Evolutionary conservation across 2,888 invertebrate species (phyloP).

Genomic region (Amblyjoppa proteus): DNA sequence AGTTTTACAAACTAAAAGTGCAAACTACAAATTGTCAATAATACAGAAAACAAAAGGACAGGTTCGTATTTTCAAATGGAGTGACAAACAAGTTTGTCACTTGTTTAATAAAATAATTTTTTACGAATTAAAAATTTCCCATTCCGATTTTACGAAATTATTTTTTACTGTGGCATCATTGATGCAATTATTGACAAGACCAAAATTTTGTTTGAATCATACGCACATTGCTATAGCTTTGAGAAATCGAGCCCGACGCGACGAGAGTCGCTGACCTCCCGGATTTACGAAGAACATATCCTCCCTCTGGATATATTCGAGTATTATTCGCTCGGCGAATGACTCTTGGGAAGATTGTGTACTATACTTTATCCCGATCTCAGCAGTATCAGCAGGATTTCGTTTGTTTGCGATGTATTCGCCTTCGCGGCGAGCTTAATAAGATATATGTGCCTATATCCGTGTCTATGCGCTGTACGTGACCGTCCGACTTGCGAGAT

Average conservation of each 20-base stretch:
- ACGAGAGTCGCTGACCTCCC: background rate
- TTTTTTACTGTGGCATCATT: background rate
- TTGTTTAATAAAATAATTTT: too few species aligned
- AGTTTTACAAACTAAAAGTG: too few species aligned
- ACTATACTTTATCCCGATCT: background rate
- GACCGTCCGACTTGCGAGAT: slow-evolving; percentile 50
- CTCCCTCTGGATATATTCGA: slow-evolving; percentile 30
- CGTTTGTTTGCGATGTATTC: slow-evolving; percentile 53
- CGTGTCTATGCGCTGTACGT: slow-evolving; percentile 29
- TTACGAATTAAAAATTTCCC: too few species aligned
- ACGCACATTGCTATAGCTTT: background rate
- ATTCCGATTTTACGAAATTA: too few species aligned
- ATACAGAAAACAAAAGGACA: too few species aligned
- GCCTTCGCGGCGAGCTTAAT: background rate
- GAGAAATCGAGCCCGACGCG: background rate
- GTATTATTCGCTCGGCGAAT: slow-evolving; percentile 31
- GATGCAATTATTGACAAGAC: background rate
- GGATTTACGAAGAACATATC: background rate
- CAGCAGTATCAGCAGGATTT: slow-evolving; percentile 47
- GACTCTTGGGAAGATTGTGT: background rate
- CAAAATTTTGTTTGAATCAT: background rate
- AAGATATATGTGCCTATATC: background rate
- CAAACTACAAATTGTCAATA: too few species aligned
- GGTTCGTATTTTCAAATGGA: too few species aligned
- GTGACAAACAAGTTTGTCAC: too few species aligned